Evolutionary conservation across 1,140 invertebrate species (phyloP).

Genomic region (Sarcophaga bullata): DNA sequence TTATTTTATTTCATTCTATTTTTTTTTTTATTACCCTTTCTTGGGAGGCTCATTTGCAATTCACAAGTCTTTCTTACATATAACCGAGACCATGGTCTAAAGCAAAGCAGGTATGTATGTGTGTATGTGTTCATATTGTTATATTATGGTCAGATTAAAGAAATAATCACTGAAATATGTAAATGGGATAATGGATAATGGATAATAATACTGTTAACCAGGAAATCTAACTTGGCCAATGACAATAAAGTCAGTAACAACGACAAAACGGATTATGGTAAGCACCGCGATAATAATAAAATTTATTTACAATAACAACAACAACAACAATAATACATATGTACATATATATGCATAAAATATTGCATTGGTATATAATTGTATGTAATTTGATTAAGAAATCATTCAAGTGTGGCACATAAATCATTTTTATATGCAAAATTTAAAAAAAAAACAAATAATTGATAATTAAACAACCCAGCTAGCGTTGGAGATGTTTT

Average conservation of each 20-base stretch:
- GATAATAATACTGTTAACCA: conserved; percentile 27
- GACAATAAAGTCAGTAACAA: not conserved
- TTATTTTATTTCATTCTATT: not conserved
- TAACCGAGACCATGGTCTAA: too few relatives aligned
- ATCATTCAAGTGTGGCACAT: conserved; percentile 39
- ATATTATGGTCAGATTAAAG: too few relatives aligned
- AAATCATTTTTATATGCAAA: conserved; percentile 39
- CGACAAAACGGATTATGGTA: not conserved
- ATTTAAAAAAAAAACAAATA: too few relatives aligned
- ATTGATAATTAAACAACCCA: too few relatives aligned
- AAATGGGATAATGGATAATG: too few relatives aligned
- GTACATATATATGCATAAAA: too few relatives aligned
- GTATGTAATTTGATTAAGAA: conserved; percentile 40
- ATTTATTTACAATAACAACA: not conserved
- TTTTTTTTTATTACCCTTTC: not conserved
- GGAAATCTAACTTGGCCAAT: conserved; percentile 28
- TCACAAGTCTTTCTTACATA: conserved; percentile 19
- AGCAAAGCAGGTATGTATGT: too few relatives aligned
- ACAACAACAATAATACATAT: not conserved
- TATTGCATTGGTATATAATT: conserved; percentile 17
- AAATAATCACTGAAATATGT: too few relatives aligned
- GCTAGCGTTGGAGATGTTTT: too few relatives aligned
- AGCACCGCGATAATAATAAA: not conserved
- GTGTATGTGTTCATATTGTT: too few relatives aligned
- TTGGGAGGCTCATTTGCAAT: conserved; percentile 27